These are phyloP conservation scores for Tiliacea citrago DNA, from an alignment of 2,888 invertebrate genomes.

Conservation along the genomic window DNA sequence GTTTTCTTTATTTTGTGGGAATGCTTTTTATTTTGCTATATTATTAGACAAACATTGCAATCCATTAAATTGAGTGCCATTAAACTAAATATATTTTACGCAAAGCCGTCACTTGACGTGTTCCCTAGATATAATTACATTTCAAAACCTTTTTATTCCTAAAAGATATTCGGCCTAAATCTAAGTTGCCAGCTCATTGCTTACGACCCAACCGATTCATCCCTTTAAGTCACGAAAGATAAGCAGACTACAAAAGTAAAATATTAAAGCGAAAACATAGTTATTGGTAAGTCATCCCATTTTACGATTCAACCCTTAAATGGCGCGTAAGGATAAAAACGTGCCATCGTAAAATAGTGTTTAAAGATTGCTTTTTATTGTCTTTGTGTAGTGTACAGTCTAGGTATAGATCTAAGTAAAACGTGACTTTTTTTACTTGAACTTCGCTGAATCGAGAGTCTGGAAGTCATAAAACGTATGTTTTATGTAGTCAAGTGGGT, in stretches of 20 bases:
- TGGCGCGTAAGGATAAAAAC: constrained; percentile 67
- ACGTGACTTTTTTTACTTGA: constrained; percentile 45
- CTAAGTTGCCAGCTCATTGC: constrained; percentile 54
- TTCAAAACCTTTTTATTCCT: constrained; percentile 24
- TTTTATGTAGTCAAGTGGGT: neutral
- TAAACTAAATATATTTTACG: neutral
- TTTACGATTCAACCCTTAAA: constrained; percentile 71
- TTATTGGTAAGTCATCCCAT: constrained; percentile 61
- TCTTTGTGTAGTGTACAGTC: constrained; percentile 52
- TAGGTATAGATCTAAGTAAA: constrained; percentile 18
- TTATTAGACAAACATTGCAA: neutral
- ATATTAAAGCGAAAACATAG: constrained; percentile 57
- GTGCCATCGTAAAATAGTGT: constrained; percentile 68
- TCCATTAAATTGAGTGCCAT: neutral
- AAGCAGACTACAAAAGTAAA: constrained; percentile 45
- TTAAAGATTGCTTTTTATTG: constrained; percentile 64
- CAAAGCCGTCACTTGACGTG: neutral
- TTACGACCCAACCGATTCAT: constrained; percentile 32
- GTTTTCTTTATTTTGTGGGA: neutral
- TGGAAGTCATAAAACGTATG: constrained; percentile 40
- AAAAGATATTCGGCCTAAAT: constrained; percentile 14
- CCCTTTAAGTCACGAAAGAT: constrained; percentile 38
- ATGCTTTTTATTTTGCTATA: neutral
- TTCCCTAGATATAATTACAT: constrained; percentile 13
- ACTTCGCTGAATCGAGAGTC: constrained; percentile 23